These are phyloP conservation scores for Crocallis elinguaria DNA, from an alignment of 2,888 invertebrate genomes.

Conservation along the genomic window DNA sequence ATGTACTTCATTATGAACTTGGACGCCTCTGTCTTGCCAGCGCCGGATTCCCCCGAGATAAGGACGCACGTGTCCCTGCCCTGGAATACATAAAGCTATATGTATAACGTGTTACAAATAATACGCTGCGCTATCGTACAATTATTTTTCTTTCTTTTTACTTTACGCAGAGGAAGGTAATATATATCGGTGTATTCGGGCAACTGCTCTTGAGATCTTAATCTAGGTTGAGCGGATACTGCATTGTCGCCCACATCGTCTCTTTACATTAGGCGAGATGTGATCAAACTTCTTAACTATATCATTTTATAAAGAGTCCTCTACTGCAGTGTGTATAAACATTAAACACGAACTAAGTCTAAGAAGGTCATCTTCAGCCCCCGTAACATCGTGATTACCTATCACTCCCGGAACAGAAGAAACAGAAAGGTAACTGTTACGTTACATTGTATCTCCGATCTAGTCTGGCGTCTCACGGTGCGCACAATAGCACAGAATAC, in stretches of 20 bases:
- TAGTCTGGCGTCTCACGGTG: neutral
- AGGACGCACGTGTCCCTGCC: conserved; percentile 98
- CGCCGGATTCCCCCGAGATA: conserved; percentile 98
- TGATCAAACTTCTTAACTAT: no score
- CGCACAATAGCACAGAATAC: no score
- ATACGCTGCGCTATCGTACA: neutral
- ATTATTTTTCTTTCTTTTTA: neutral
- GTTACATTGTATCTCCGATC: neutral
- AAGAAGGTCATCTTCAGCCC: no score
- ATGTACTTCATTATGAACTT: conserved; percentile 99
- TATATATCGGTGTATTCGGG: no score
- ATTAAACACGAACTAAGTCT: no score
- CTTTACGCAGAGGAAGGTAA: neutral
- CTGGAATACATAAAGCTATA: conserved; percentile 56
- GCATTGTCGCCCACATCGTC: no score
- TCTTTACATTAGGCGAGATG: no score
- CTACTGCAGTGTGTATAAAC: no score
- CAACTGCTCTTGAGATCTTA: no score
- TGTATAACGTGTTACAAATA: neutral
- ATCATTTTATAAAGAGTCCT: no score
- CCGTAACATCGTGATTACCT: no score
- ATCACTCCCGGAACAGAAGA: neutral
- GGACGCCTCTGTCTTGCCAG: conserved; percentile 99
- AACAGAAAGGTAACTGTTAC: neutral
- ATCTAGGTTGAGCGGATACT: no score